Evolutionary conservation across 1,140 invertebrate species (phyloP), one percentile per base, ranked within the genome.

Genomic region (Drosophila tani): DNA sequence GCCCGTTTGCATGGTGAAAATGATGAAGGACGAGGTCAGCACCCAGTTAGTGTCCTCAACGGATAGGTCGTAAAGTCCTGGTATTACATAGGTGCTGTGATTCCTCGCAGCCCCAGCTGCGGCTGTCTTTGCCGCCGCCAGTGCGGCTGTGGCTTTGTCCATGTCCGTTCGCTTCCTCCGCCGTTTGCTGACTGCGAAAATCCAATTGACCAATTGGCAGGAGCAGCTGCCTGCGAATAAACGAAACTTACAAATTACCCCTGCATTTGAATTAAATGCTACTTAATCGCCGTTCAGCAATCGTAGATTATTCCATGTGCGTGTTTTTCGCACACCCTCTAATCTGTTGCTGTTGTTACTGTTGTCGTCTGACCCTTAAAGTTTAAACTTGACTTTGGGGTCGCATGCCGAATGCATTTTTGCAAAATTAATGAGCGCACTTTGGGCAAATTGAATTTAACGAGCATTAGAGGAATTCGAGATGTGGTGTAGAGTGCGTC

Each of bases 1-100:
- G 53, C 97, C 98, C 76, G 98, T 98, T 94, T 99, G 98, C 98
- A 99, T 99, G 0, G 98, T 99, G 91, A 99, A 99, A 65, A 99
- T 99, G 75, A 99, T 98, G 90, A 99, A 99, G 2, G 97, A 96
- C 56, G 97, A 97, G 0, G 97, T 98, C 24, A 99, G 94, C 50
- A 99, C 97, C 98, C 98, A 99, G 74, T 96, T 97, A 15, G 97
- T 97, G 80, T 99, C 98, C 93, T 98, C 98, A 0, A 96, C 94
- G 64, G 95, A 94, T 40, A 94, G 93, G 81, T 93, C 35, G 79
- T 94, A 75, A 57, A 94, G 75, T 77, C 94, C 69, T 67, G 94
- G 77, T 92, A 93, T 93, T 1, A 93, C 91, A 91, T 93, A 93
- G 49, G 82, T 92, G 58, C 90, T 91, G 35, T 73, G 69, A 73